phyloP scores from a whole-genome alignment of 2,888 invertebrate species.

The Chesias legatella region DNA sequence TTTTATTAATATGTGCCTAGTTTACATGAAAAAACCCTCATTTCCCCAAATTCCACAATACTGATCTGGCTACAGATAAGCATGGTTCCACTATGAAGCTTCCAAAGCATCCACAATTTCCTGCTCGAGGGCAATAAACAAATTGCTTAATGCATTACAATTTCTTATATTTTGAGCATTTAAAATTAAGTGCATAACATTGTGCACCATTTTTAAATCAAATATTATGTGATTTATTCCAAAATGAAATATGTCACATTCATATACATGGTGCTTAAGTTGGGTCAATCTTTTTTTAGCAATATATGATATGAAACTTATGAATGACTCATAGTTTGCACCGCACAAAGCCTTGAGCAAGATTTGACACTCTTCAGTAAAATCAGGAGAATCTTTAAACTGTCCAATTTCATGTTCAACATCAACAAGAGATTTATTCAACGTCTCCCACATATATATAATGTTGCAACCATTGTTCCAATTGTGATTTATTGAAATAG shows the following conservation, averaged over 20 bases:
- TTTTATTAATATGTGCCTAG: too few species aligned
- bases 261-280: conserved; percentile 54
- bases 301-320: conserved; percentile 83
- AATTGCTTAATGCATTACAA: conserved; percentile 1
- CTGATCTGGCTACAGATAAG: too few species aligned
- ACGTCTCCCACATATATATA: conserved; percentile 84
- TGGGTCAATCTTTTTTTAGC: conserved; percentile 78
- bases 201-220: conserved; percentile 47
- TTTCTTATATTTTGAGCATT: conserved; percentile 13
- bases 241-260: conserved; percentile 59
- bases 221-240: conserved; percentile 59
- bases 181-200: conserved; percentile 11
- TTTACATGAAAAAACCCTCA: too few species aligned
- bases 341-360: conserved; percentile 89
- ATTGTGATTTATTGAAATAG: conserved; percentile 98
- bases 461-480: conserved; percentile 97
- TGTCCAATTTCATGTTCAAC: conserved; percentile 91
- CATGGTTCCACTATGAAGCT: too few species aligned
- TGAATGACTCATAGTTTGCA: conserved; percentile 86
- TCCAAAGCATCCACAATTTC: conserved; percentile 9
- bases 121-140: conserved; percentile 1
- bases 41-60: too few species aligned
- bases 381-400: conserved; percentile 84
- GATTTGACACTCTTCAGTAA: conserved; percentile 88
- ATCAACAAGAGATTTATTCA: conserved; percentile 82